These are phyloP conservation scores for Axea sp. DNA, from an alignment of 2,888 invertebrate species.

Conservation along the genomic window DNA sequence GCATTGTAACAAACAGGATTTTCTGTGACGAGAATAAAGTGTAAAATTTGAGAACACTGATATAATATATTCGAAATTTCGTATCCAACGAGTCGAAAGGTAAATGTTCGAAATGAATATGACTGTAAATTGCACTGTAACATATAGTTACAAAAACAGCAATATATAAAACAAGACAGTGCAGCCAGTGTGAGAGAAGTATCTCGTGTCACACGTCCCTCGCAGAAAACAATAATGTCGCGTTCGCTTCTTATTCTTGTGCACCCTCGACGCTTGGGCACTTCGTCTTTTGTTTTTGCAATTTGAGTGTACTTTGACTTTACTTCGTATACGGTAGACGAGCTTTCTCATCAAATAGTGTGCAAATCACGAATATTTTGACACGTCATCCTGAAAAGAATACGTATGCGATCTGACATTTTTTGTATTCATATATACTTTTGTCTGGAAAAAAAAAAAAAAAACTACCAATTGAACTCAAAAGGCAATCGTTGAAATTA, in stretches of 20 bases:
- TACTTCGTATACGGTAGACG: slow-evolving; percentile 27
- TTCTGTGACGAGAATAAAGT: too few species aligned
- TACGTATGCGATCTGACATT: too few species aligned
- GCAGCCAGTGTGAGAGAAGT: slow-evolving; percentile 46
- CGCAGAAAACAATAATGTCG: slow-evolving; percentile 60
- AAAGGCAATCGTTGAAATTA: too few species aligned
- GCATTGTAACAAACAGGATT: too few species aligned
- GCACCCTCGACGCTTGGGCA: slow-evolving; percentile 44
- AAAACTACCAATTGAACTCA: too few species aligned
- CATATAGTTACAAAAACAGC: slow-evolving; percentile 43
- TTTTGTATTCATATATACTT: too few species aligned
- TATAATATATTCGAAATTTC: too few species aligned
- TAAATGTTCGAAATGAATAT: slow-evolving; percentile 48
- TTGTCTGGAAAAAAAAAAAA: too few species aligned
- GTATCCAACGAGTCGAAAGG: slow-evolving; percentile 17
- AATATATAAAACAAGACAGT: slow-evolving; percentile 37
- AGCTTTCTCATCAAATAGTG: slow-evolving; percentile 29
- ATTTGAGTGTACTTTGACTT: slow-evolving; percentile 60
- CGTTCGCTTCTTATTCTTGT: slow-evolving; percentile 42
- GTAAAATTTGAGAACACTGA: too few species aligned
- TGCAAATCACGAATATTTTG: slow-evolving; percentile 48
- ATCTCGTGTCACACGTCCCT: slow-evolving; percentile 48
- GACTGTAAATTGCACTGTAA: slow-evolving; percentile 11
- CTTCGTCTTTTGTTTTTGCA: slow-evolving; percentile 59
- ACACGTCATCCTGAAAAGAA: slow-evolving; percentile 19